These are phyloP conservation scores for Nerophis ophidion DNA, from an alignment of 2,113 vertebrate genomes.

Conservation along the genomic window DNA sequence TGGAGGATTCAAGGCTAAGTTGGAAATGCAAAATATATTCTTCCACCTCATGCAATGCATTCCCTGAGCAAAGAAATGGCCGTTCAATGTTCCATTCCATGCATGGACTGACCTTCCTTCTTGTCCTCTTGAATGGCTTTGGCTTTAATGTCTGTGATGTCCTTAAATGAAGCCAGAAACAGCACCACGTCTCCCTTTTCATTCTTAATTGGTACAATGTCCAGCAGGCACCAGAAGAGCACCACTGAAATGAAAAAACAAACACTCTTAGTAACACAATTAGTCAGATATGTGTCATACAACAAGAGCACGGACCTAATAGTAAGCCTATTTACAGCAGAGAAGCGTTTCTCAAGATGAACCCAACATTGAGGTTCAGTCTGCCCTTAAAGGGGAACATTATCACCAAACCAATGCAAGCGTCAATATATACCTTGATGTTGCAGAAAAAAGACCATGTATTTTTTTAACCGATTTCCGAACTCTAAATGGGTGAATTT, in stretches of 20 bases:
- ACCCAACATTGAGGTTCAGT: conserved; percentile 31
- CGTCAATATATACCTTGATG: no score
- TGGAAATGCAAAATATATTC: not conserved
- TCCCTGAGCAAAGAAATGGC: not conserved
- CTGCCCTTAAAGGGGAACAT: no score
- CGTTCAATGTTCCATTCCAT: not conserved
- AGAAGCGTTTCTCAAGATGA: conserved; percentile 37
- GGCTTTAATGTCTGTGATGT: conserved; percentile 91
- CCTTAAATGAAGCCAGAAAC: conserved; percentile 95
- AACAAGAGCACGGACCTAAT: conserved; percentile 31
- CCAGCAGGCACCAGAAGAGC: conserved; percentile 95
- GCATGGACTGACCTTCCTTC: conserved; percentile 82
- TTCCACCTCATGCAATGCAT: not conserved
- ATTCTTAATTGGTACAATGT: conserved; percentile 97
- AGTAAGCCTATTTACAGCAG: conserved; percentile 28
- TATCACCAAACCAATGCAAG: no score
- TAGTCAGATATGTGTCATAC: not conserved
- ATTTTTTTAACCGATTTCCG: no score
- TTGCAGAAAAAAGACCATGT: no score
- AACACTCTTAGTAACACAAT: conserved; percentile 22
- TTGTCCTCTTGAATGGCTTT: conserved; percentile 88
- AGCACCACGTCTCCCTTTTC: conserved; percentile 98
- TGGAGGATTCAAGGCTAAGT: no score
- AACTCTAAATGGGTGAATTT: no score
- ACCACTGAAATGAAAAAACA: conserved; percentile 66